Base-by-base conservation (phyloP, 1,140 invertebrate species). In the Magallana angulata region DNA sequence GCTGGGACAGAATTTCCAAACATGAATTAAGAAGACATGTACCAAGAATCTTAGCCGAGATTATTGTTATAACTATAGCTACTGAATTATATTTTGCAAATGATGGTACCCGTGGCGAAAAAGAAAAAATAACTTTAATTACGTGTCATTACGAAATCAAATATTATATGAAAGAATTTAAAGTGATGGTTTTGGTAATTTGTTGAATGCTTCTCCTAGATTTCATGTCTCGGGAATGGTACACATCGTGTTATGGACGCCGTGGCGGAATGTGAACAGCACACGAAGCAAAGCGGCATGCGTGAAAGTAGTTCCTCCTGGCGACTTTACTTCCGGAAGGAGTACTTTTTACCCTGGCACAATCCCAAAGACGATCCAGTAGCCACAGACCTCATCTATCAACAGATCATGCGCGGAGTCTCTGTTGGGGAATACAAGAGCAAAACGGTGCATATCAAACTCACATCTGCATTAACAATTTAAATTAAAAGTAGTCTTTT, bases 171-270 rank as follows among this genome's bases (percentile, higher is more conserved):
- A 1, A 48, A 48, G 36, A 48, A 4, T 48, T 48, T 48, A 48
- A 48, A 48, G 36, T 48, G 36, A 48, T 48, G 2, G 36, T 48
- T 48, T 48, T 48, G 36, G 36, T 48, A 48, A 5, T 48, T 48
- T 48, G 36, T 48, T 1, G 36, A 48, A 48, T 48, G 36, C 2
- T 48, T 48, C 36, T 48, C 36, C 36, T 84, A 94, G 94, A 93
- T 94, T 80, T 94, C 94, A 0, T 94, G 93, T 80, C 90, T 94
- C 9, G 94, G 94, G 59, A 91, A 94, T 90, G 93, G 93, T 30
- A 81, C 91, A 6, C 92, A 94, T 84, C 86, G 94, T 30, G 90
- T 94, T 11, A 93, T 94, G 92, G 93, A 94, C 86, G 93, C 94
- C 9, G 92, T 94, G 1, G 91, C 92, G 0, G 94, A 94, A 90